These are phyloP conservation scores for Antennarius striatus DNA, from an alignment of 2,113 vertebrate genomes.

Conservation along the genomic window DNA sequence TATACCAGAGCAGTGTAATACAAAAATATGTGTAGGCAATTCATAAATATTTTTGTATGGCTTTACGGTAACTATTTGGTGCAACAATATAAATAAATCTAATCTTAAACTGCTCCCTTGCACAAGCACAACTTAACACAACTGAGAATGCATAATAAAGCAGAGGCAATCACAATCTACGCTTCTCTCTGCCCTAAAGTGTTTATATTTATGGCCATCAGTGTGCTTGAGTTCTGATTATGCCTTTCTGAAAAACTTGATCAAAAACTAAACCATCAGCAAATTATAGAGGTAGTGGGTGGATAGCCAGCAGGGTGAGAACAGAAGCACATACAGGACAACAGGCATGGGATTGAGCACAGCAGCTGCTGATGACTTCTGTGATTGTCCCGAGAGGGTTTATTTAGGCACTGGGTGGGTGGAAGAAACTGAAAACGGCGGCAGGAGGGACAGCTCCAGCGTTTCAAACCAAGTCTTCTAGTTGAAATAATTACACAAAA, in stretches of 20 bases:
- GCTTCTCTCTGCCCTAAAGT: conserved; percentile 3
- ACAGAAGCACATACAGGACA: conserved; percentile 57
- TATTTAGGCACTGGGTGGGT: conserved; percentile 74
- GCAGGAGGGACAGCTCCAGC: conserved; percentile 50
- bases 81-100: conserved; percentile 63
- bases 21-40: conserved; percentile 76
- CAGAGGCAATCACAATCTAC: conserved; percentile 11
- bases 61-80: conserved; percentile 76
- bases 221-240: conserved; percentile 47
- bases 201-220: conserved; percentile 29
- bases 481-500: conserved; percentile 37
- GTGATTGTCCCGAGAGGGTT: conserved; percentile 58
- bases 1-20: conserved; percentile 63
- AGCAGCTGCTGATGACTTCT: conserved; percentile 68
- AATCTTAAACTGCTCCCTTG: conserved; percentile 26
- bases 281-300: conserved; percentile 68
- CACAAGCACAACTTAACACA: conserved; percentile 54
- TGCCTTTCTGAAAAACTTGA: conserved; percentile 21
- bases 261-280: conserved; percentile 27
- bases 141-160: neutral
- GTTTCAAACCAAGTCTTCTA: conserved; percentile 40
- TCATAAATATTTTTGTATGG: conserved; percentile 77
- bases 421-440: conserved; percentile 58
- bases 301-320: conserved; percentile 37
- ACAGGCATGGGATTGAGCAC: conserved; percentile 55